These are phyloP conservation scores for Argynnis bischoffii DNA, from an alignment of 2,888 invertebrate species.

Conservation along the genomic window DNA sequence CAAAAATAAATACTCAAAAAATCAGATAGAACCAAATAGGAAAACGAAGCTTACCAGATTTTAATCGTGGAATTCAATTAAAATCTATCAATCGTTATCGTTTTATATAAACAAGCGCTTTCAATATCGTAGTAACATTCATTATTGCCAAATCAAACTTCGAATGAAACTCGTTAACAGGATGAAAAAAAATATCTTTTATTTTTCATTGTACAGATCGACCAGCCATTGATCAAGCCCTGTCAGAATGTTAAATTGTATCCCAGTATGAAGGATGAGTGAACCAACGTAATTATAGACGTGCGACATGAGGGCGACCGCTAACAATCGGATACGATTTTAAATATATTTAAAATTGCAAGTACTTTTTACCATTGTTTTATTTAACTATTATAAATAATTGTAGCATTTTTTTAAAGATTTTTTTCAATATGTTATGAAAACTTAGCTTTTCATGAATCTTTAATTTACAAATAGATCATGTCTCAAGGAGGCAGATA, in stretches of 20 bases:
- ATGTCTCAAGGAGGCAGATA: too few relatives aligned
- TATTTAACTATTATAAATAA: not conserved
- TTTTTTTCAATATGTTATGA: too few relatives aligned
- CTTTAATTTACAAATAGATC: too few relatives aligned
- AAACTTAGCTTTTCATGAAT: too few relatives aligned
- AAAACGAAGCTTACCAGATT: too few relatives aligned
- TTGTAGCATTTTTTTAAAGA: not conserved
- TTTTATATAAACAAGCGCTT: not conserved
- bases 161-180: not conserved
- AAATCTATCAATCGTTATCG: too few relatives aligned
- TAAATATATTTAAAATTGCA: not conserved
- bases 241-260: constrained; percentile 8
- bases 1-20: too few relatives aligned
- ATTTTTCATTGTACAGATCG: not conserved
- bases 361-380: not conserved
- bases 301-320: not conserved
- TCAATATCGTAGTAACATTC: constrained; percentile 1
- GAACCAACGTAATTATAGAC: not conserved
- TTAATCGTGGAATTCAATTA: too few relatives aligned
- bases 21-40: too few relatives aligned
- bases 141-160: constrained; percentile 1
- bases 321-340: not conserved
- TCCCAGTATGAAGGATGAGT: constrained; percentile 1
- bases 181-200: not conserved
- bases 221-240: constrained; percentile 7